Evolutionary conservation across 2,888 invertebrate species (phyloP).

Genomic region (Microctonus brassicae): DNA sequence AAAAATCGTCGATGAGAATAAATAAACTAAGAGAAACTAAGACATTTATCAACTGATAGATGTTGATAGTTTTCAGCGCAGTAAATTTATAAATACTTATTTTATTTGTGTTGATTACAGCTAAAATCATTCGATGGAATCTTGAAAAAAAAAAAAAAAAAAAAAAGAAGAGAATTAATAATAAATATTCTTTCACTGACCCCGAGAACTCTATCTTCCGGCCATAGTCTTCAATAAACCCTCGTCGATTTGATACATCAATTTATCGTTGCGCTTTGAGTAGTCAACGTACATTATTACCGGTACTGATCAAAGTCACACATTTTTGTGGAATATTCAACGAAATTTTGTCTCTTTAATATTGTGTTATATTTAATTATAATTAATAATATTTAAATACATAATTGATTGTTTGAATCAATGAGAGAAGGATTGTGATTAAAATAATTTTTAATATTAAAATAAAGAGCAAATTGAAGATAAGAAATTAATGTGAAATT

Average conservation of each 20-base stretch:
- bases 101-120: background rate
- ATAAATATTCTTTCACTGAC: slow-evolving; percentile 44
- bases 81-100: background rate
- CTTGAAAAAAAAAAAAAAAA: background rate
- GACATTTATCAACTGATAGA: background rate
- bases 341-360: too few relatives aligned
- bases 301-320: background rate
- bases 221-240: slow-evolving; percentile 46
- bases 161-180: background rate
- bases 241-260: slow-evolving; percentile 12
- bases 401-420: too few relatives aligned
- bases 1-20: background rate
- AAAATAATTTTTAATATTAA: too few relatives aligned
- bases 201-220: slow-evolving; percentile 63
- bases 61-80: background rate
- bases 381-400: too few relatives aligned
- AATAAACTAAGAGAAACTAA: background rate
- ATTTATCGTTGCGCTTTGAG: slow-evolving; percentile 19
- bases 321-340: too few relatives aligned
- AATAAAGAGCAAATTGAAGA: too few relatives aligned
- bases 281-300: background rate
- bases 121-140: background rate
- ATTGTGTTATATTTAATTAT: too few relatives aligned
- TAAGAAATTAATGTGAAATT: too few relatives aligned
- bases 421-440: too few relatives aligned